Percentiles rank a stretch among this genome's conserved stretches.
These are phyloP conservation scores for Acanthisitta chloris DNA, from an alignment of 2,113 vertebrate genomes.

Conservation along the genomic window DNA sequence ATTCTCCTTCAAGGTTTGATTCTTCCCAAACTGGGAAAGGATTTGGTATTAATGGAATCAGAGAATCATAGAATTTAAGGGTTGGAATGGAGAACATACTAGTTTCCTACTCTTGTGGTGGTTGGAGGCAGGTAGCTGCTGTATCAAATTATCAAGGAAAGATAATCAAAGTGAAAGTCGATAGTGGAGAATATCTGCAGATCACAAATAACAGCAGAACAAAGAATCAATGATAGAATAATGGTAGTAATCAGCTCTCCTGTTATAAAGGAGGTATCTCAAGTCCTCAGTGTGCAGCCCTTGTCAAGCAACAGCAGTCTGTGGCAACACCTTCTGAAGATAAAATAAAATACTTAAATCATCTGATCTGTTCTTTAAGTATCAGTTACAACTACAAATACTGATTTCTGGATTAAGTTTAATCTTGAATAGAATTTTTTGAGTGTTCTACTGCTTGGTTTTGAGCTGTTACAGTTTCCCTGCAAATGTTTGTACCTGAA, in stretches of 20 bases:
- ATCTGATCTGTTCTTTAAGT: background rate
- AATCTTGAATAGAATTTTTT: background rate
- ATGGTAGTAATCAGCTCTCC: background rate
- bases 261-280: background rate
- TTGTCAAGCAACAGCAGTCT: background rate
- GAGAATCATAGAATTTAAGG: no score
- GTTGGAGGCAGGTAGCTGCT: background rate
- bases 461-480: background rate
- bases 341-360: background rate
- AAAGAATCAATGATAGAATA: background rate
- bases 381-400: background rate
- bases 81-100: no score
- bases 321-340: background rate
- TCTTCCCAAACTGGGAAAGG: background rate
- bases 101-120: background rate
- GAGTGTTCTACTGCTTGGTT: background rate
- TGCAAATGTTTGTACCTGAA: background rate
- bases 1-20: background rate
- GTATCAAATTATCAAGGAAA: background rate
- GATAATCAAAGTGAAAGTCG: background rate
- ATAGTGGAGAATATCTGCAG: background rate
- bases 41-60: background rate
- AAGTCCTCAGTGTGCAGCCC: background rate
- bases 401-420: background rate
- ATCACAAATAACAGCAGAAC: background rate